Evolutionary conservation across 1,140 invertebrate genomes (phyloP).

Genomic region (Neomicropteryx cornuta): DNA sequence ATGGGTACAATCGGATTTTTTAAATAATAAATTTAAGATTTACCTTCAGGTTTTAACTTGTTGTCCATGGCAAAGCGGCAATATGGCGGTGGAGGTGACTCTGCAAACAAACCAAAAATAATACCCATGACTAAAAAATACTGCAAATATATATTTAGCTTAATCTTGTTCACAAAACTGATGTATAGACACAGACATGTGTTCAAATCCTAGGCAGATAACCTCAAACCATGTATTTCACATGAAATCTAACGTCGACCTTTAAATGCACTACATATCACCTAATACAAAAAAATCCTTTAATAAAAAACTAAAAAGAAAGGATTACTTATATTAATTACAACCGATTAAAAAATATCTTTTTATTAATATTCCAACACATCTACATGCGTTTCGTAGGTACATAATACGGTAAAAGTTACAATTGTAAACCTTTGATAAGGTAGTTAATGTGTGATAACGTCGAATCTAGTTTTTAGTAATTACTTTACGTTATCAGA

Average conservation of each 20-base stretch:
- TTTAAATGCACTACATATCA: neutral
- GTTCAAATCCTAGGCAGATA: too few relatives aligned
- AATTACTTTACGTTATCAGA: too few relatives aligned
- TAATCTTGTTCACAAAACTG: neutral
- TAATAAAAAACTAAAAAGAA: neutral
- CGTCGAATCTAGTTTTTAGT: too few relatives aligned
- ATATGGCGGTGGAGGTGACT: conserved; percentile 61
- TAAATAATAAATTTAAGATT: conserved; percentile 20
- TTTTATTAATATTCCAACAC: neutral
- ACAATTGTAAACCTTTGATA: too few relatives aligned
- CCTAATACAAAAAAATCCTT: neutral
- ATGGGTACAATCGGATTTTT: too few relatives aligned
- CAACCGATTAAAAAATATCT: neutral
- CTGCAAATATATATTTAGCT: conserved; percentile 2
- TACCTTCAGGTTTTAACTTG: conserved; percentile 61
- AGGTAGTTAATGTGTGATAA: too few relatives aligned
- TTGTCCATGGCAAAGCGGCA: conserved; percentile 52
- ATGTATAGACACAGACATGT: too few relatives aligned
- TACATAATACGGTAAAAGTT: too few relatives aligned
- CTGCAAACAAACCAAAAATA: conserved; percentile 42
- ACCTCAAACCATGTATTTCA: too few relatives aligned
- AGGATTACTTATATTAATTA: neutral
- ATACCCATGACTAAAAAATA: too few relatives aligned
- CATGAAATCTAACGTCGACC: too few relatives aligned
- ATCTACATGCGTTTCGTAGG: too few relatives aligned